Base-by-base conservation (phyloP, 92 coral and sea anemone species). In the Epizoanthus rinbou region DNA sequence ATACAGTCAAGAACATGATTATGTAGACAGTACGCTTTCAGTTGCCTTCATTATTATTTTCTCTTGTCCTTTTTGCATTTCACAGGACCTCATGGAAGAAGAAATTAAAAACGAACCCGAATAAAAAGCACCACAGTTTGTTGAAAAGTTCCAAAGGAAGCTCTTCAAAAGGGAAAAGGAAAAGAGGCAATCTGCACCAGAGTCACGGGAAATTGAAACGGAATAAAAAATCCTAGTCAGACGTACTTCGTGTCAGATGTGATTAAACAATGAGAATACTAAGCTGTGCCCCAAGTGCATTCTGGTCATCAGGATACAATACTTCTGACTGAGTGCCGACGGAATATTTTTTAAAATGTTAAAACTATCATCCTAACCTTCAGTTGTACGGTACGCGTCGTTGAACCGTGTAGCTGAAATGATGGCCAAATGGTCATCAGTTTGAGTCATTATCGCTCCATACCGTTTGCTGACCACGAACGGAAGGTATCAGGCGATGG, bases 181-280 rank as follows among this genome's bases (percentile, higher is more conserved):
- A 78, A 50, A 78, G 47, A 63, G 39, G 14, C 54, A 11, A 15
- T 39, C 58, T 33, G 6, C 82, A 62, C 15, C 13, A 22, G 37
- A 17, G 71, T 37, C 72, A 37, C 21, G 39, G 69, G n/a, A 62
- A 13, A 14, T 43, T 43, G 70, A 78, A 78, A 19, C 71, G 71
- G 59, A 78, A 62, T 71, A 78, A 62, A 63, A 78, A 62, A 15
- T 60, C 57, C 10, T 76, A 13, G 37, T 67, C 14, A 65, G 72
- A 33, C 72, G 13, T 9, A 8, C 54, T 0, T 47, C 54, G 2
- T 47, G 54, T 47, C 2, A 47, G 54, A 47, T 47, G 54, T 47
- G 54, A 33, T 18, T 33, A 50, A 71, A 41, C 56, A 45, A 24
- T 6, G 28, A 47, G 58, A 39, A 41, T 23, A 39, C 14, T 43